Evolutionary conservation across 2,113 vertebrate species (phyloP).

Genomic region (Pelmatolapia mariae): DNA sequence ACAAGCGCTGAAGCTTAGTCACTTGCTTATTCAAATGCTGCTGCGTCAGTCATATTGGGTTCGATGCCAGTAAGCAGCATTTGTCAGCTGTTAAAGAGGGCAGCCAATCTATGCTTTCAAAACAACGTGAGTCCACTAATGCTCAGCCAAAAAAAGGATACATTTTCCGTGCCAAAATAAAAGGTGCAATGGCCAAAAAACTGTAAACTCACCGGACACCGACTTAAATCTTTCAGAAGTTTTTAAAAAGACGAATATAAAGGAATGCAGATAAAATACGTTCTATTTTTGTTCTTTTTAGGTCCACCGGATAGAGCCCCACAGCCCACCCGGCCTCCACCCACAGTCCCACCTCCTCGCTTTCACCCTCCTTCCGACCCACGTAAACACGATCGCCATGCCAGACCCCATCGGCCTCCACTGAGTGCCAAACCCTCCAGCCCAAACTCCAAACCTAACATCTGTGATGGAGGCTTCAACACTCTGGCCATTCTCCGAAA

Average conservation of each 20-base stretch:
- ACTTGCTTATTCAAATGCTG: background rate
- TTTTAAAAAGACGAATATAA: background rate
- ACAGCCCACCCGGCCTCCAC: constrained; percentile 90
- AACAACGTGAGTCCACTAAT: constrained; percentile 23
- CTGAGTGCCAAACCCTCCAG: constrained; percentile 86
- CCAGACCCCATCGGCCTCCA: constrained; percentile 87
- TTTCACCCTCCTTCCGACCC: constrained; percentile 87
- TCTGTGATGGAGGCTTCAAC: constrained; percentile 98
- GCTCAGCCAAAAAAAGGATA: background rate
- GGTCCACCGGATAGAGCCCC: constrained; percentile 94
- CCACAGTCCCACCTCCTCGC: constrained; percentile 90
- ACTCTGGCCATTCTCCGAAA: constrained; percentile 94
- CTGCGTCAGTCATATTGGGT: background rate
- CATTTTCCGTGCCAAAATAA: background rate
- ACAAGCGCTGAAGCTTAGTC: background rate
- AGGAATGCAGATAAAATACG: background rate
- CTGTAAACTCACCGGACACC: background rate
- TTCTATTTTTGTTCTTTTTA: constrained; percentile 56
- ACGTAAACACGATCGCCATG: constrained; percentile 86
- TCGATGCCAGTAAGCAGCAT: constrained; percentile 19
- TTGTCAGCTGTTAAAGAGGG: constrained; percentile 37
- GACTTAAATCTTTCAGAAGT: background rate
- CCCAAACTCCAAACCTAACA: constrained; percentile 93
- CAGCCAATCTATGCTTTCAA: constrained; percentile 7
- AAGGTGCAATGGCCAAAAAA: background rate